Base-by-base conservation (phyloP, 2,797 vertebrate genomes). In the Nasua narica region DNA sequence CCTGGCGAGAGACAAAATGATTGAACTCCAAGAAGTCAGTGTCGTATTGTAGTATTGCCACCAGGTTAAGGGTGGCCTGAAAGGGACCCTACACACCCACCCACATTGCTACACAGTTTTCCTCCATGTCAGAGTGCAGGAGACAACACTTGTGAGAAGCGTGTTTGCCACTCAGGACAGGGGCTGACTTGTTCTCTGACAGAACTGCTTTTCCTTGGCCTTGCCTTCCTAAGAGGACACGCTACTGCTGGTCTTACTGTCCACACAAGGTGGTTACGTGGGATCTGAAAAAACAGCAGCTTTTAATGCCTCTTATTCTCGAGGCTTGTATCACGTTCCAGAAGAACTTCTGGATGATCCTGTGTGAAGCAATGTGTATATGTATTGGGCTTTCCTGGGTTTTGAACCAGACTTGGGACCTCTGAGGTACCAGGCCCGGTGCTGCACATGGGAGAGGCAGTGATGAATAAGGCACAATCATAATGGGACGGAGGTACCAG, bases 71-170 rank as follows among this genome's bases (percentile, higher is more conserved):
- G 58, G 43, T 32, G 19, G 21, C 50, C 14, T 3, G 85, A 29
- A 32, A 46, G 16, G 16, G 4, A 21, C 18, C 0, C 52, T 29
- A 2, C 50, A 3, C 0, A 0, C 12, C 16, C 27, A 58, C 18
- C 15, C 69, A 11, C 0, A 0, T 35, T 32, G 13, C 62, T 21
- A 3, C 46, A 29, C 16, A 18, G 0, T 18, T 15, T 0, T 77
- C 19, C 2, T n/a, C 11, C 77, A 1, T 3, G 50, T 8, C 35
- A 18, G 40, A 50, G 21, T 16, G 54, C 43, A 19, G 82, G 37
- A 65, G 32, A 62, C 9, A 40, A 6, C 27, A 52, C 1, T 23
- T 10, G 1, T 4, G 52, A n/a, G 48, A 60, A 46, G 43, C 0
- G 2, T 4, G n/a, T 56, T 14, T n/a, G 58, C 2, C n/a, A 2